These are phyloP conservation scores for Alloscopus bannaensis DNA, from an alignment of 2,888 invertebrate species.

Conservation along the genomic window DNA sequence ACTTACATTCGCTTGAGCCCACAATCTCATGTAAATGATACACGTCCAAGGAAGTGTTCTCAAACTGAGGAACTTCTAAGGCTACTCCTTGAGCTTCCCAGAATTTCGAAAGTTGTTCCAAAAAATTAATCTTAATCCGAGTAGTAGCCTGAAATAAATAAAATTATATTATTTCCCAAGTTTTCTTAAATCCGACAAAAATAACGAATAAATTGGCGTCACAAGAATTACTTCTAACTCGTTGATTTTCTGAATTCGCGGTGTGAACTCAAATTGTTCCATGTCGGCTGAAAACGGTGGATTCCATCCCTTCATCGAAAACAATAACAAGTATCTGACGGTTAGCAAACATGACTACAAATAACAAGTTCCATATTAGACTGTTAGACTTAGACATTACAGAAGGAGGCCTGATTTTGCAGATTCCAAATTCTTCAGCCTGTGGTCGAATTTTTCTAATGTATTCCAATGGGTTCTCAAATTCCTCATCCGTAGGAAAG, in stretches of 20 bases:
- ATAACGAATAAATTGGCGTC: slow-evolving; percentile 68
- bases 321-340: not conserved
- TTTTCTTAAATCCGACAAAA: too few relatives aligned
- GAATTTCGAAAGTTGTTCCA: slow-evolving; percentile 97
- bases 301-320: slow-evolving; percentile 89
- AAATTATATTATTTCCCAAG: not conserved
- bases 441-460: slow-evolving; percentile 96
- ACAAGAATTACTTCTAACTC: slow-evolving; percentile 86
- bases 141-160: slow-evolving; percentile 86
- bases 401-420: slow-evolving; percentile 98
- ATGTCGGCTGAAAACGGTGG: slow-evolving; percentile 99
- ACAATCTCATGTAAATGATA: slow-evolving; percentile 92
- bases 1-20: slow-evolving; percentile 74
- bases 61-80: slow-evolving; percentile 94
- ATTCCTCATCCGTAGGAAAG: slow-evolving; percentile 95
- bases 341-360: not conserved
- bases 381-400: slow-evolving; percentile 76
- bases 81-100: slow-evolving; percentile 97
- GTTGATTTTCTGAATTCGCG: slow-evolving; percentile 96
- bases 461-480: slow-evolving; percentile 95
- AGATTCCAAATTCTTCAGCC: slow-evolving; percentile 97
- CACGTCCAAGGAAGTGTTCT: slow-evolving; percentile 92
- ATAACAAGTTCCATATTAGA: not conserved
- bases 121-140: slow-evolving; percentile 95
- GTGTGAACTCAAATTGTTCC: slow-evolving; percentile 95